Percentiles rank a stretch among this genome's conserved stretches.
phyloP scores from a whole-genome alignment of 2,113 vertebrate species.

The Sylvietta virens region DNA sequence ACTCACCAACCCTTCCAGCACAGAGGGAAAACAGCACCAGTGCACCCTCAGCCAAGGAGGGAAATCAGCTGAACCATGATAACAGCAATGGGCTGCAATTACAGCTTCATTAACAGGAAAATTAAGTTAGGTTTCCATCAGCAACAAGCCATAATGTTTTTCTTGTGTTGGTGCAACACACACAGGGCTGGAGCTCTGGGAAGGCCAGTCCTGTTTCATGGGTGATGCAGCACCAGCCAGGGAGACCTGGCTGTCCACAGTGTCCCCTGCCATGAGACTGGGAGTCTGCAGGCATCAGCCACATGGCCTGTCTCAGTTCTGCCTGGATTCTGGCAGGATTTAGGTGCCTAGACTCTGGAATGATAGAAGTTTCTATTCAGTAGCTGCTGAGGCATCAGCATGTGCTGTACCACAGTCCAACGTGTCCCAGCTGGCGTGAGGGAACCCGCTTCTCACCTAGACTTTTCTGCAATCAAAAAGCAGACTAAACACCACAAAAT shows the following conservation, averaged over 20 bases:
- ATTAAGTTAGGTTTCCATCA: not conserved
- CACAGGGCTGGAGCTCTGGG: not conserved
- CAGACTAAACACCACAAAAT: rapidly evolving
- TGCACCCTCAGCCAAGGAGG: not conserved
- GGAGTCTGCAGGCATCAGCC: not conserved
- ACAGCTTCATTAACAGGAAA: not conserved
- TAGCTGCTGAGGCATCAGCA: not conserved
- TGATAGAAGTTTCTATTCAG: not conserved
- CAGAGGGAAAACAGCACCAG: not conserved
- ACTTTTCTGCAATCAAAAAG: not conserved
- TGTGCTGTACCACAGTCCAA: rapidly evolving
- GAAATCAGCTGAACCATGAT: not conserved
- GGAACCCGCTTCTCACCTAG: not conserved
- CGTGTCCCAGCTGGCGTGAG: rapidly evolving
- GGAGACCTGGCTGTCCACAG: rapidly evolving
- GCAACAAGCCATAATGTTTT: not conserved
- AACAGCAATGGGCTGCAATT: not conserved
- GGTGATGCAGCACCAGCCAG: not conserved
- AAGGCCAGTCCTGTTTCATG: not conserved
- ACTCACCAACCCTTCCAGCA: not conserved
- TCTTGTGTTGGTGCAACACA: not conserved
- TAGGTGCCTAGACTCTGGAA: not conserved
- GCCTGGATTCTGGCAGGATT: not conserved
- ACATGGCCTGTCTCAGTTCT: rapidly evolving
- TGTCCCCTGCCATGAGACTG: not conserved